Base-by-base conservation (phyloP, 37 sponge, comb jelly and placozoan genomes). In the Theonella swinhoei region DNA sequence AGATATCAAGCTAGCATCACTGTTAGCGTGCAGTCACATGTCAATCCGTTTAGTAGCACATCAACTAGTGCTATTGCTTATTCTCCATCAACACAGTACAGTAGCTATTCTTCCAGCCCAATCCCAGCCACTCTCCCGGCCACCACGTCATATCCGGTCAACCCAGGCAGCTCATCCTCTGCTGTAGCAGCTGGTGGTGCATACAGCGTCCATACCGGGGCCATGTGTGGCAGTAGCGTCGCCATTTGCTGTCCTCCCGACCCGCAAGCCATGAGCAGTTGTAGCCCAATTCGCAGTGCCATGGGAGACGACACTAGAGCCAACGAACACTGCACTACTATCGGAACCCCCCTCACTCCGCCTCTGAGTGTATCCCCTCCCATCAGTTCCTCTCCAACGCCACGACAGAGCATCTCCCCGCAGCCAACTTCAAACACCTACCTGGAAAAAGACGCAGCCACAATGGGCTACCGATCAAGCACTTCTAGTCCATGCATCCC, bases 331-430 rank as follows among this genome's bases (percentile, higher is more conserved):
- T 61, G 47, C 23, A 47, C 70, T 33, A 60, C 66, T 42, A 85
- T 85, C 42, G 43, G 70, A 22, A 77, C 85, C 25, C 85, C 85
- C 39, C 85, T 85, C 61, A 85, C 85, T 35, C 85, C 85, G 1
- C 85, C 85, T 39, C 85, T 78, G 25, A 85, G 85, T 70, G 85
- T 85, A 39, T 85, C 85, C 37, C 78, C 85, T 17, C 39, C 65
- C 32, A 37, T 36, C 24, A 64, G 69, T 17, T 32, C 61, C 0
- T 85, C 85, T 34, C 85, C 85, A 8, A 65, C 85, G 11, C 69
- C 85, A n/a, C 71, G 77, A 0, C 83, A 83, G 39, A 84, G 84
- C 68, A 84, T 75, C 29, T 34, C 75, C 67, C 31, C 75, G 31
- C 62, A 64, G 11, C 54, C 81, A 30, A 58, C 33, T 4, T 31